Evolutionary conservation across 2,797 vertebrate genomes (phyloP), one percentile per base, ranked within the genome.

Genomic region (Pogonophryne albipinna): DNA sequence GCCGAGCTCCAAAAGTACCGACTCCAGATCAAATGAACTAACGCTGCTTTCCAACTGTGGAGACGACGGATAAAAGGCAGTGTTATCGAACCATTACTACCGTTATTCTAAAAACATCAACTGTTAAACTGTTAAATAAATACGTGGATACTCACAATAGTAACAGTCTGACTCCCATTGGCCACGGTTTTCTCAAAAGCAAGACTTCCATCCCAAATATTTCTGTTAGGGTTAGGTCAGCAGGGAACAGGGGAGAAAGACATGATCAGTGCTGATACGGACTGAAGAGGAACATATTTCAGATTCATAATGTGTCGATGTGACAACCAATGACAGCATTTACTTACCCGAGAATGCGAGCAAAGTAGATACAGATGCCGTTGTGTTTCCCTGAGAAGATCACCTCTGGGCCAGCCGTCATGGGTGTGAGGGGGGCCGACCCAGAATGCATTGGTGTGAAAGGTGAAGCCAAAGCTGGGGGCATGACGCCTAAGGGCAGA

Each of bases 371-470:
- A 88, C 97, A 96, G 87, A 99, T 98, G 65, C 98, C 97, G 6
- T 97, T 97, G 91, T 99, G 98, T 79, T 98, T 99, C 66, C 98
- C 98, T 23, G 98, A 99, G 93, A 96, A 99, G 20, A 99, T 95
- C 76, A 98, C 96, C 90, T 99, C 98, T 0, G 98, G 97, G n/a
- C 96, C 96, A 27, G 95, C 92, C 23, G 96, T 90, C 91, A 97
- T 82, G 27, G 96, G 94, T 0, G 95, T 84, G 71, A 97, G 65
- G 13, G 95, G 88, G 13, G 92, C 93, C 50, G 91, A 59, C 38
- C 94, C 85, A 15, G 87, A 3, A 0, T 91, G 68, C 92, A 90
- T 91, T 1, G 56, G 68, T 57, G 71, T 85, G 1, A 96, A 64
- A 1, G 96, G 96, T n/a, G 96, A 96, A 27, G 96, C 96, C 55